Percentiles rank a stretch among this genome's conserved stretches.
These are phyloP conservation scores for Bombyx mori DNA, from an alignment of 1,140 invertebrate genomes.

Conservation along the genomic window DNA sequence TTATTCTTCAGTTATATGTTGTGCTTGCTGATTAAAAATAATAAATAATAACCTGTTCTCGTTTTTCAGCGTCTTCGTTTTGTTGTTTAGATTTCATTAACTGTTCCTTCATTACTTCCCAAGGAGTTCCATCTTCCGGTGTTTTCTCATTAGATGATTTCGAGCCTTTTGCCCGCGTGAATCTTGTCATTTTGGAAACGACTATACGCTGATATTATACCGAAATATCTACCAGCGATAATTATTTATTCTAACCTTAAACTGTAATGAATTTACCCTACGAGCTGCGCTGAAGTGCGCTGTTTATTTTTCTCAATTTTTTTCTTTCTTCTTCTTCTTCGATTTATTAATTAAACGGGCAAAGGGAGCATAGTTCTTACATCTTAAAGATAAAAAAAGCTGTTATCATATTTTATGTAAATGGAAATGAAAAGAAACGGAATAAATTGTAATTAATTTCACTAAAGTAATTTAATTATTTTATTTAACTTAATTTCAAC, in stretches of 20 bases:
- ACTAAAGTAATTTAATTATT: no score
- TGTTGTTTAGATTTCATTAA: constrained; percentile 72
- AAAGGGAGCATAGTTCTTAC: background rate
- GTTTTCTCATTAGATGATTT: constrained; percentile 80
- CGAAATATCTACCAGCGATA: background rate
- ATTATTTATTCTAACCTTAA: background rate
- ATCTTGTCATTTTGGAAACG: constrained; percentile 76
- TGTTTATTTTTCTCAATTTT: background rate
- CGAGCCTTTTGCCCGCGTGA: constrained; percentile 80
- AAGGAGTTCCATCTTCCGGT: constrained; percentile 79
- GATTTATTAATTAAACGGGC: background rate
- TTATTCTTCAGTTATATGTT: no score
- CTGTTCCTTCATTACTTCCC: constrained; percentile 79
- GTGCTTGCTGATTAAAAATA: no score
- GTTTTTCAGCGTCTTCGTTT: constrained; percentile 51
- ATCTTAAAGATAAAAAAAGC: no score
- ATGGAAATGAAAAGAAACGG: no score
- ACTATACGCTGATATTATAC: background rate
- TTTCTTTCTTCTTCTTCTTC: background rate
- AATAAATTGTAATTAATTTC: no score
- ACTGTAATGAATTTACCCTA: background rate
- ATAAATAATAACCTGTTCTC: constrained; percentile 48
- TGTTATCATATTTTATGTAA: no score
- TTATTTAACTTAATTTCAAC: no score
- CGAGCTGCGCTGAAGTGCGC: background rate